Percentiles rank a stretch among this genome's conserved stretches.
Conservation (phyloP, 53 echinoderm and acorn worm species). For the Pentamera pediparva region DNA sequence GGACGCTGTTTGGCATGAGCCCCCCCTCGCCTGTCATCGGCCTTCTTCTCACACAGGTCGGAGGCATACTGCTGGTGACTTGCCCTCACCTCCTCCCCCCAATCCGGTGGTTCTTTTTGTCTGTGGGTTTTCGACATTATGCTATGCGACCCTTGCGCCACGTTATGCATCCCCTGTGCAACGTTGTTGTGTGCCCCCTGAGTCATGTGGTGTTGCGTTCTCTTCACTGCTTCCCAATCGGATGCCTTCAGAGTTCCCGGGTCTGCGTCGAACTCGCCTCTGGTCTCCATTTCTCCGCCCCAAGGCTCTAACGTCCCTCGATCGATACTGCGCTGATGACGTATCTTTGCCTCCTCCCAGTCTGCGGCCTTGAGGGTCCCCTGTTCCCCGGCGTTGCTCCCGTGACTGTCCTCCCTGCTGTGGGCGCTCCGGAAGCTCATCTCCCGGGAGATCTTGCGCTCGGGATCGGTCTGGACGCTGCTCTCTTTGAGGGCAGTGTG, state of each 20-base stretch:
- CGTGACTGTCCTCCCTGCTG: slow-evolving; percentile 67
- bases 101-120: neutral
- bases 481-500: neutral
- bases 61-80: neutral
- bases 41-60: neutral
- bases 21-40: neutral
- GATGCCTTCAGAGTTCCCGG: slow-evolving; percentile 32
- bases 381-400: slow-evolving; percentile 50
- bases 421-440: slow-evolving; percentile 41
- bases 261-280: slow-evolving; percentile 51
- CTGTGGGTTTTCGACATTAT: neutral
- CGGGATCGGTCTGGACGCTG: slow-evolving; percentile 19
- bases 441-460: slow-evolving; percentile 16
- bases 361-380: slow-evolving; percentile 35
- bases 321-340: slow-evolving; percentile 28
- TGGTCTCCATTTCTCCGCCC: too few relatives aligned
- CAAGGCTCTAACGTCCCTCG: too few relatives aligned
- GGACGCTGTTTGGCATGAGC: slow-evolving; percentile 21
- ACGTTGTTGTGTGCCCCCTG: slow-evolving; percentile 23
- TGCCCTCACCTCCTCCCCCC: slow-evolving; percentile 11
- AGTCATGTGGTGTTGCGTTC: slow-evolving; percentile 25
- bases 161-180: slow-evolving; percentile 13
- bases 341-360: slow-evolving; percentile 39
- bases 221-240: slow-evolving; percentile 48
- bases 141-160: slow-evolving; percentile 10